Evolutionary conservation across 2,797 vertebrate species (phyloP).

Genomic region (Acridotheres tristis): DNA sequence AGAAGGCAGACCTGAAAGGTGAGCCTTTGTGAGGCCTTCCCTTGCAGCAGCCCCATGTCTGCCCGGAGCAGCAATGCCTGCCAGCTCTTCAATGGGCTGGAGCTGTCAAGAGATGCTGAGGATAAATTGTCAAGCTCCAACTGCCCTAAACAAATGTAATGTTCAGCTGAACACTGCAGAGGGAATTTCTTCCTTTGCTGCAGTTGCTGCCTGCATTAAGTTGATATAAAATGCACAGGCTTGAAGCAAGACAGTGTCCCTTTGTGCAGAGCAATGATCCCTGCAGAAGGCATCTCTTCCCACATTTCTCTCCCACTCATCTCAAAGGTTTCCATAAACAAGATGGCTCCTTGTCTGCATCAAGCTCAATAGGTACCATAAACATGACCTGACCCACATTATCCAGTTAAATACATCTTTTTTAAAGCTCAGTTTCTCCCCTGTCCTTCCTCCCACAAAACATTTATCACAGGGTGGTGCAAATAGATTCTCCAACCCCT

Average conservation of each 20-base stretch:
- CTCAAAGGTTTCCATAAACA: conserved; percentile 1
- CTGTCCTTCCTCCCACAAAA: background rate
- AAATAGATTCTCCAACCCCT: background rate
- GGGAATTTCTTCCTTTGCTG: background rate
- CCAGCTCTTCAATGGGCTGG: background rate
- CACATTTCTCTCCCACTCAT: background rate
- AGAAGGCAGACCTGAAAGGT: background rate
- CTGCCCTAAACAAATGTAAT: background rate
- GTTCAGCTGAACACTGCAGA: background rate
- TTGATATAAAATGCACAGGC: background rate
- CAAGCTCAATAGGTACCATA: background rate
- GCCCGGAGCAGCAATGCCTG: background rate
- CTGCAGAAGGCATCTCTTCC: background rate
- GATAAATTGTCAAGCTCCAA: background rate
- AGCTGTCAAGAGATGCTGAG: conserved; percentile 24
- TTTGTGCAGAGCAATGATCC: background rate
- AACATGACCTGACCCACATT: conserved; percentile 19
- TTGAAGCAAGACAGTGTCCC: background rate
- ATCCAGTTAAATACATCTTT: background rate
- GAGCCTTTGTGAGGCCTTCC: background rate
- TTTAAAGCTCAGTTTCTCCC: background rate
- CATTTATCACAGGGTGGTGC: background rate
- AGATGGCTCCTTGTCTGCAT: background rate
- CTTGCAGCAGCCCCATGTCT: background rate
- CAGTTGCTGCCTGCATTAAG: conserved; percentile 8